Evolutionary conservation across 2,113 vertebrate genomes (phyloP).

Genomic region (Anhinga anhinga): DNA sequence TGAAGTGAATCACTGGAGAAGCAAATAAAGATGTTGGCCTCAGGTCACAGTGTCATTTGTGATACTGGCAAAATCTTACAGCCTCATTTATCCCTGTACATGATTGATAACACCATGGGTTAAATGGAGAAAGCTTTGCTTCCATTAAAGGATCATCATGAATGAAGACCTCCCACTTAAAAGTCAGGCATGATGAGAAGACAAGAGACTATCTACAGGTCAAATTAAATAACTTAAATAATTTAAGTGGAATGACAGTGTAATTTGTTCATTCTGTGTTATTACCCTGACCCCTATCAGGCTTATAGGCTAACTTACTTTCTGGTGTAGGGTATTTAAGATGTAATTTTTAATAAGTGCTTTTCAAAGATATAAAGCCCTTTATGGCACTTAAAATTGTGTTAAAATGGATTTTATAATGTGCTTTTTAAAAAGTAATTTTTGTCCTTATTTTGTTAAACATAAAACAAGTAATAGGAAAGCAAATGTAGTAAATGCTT

Average conservation of each 20-base stretch:
- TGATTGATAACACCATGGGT: slow-evolving; percentile 93
- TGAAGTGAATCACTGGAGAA: slow-evolving; percentile 93
- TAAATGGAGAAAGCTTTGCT: slow-evolving; percentile 94
- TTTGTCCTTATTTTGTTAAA: slow-evolving; percentile 39
- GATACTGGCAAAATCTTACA: slow-evolving; percentile 94
- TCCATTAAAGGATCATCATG: slow-evolving; percentile 96
- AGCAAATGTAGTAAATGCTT: background rate
- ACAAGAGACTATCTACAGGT: slow-evolving; percentile 90
- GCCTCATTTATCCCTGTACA: slow-evolving; percentile 97
- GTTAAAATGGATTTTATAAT: slow-evolving; percentile 58
- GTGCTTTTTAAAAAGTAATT: slow-evolving; percentile 38
- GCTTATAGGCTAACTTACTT: slow-evolving; percentile 86
- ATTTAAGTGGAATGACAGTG: slow-evolving; percentile 95
- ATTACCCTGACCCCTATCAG: slow-evolving; percentile 96
- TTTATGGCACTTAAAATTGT: slow-evolving; percentile 70
- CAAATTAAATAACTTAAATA: slow-evolving; percentile 98
- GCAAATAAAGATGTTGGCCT: slow-evolving; percentile 92
- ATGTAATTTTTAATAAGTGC: slow-evolving; percentile 81
- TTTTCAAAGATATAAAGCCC: slow-evolving; percentile 69
- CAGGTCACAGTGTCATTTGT: slow-evolving; percentile 95
- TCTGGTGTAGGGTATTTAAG: slow-evolving; percentile 80
- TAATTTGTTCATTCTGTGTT: slow-evolving; percentile 94
- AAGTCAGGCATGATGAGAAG: slow-evolving; percentile 89
- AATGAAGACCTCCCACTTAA: slow-evolving; percentile 98
- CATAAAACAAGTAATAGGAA: background rate